Evolutionary conservation across 2,797 vertebrate species (phyloP).

Genomic region (Neopelma chrysocephalum): DNA sequence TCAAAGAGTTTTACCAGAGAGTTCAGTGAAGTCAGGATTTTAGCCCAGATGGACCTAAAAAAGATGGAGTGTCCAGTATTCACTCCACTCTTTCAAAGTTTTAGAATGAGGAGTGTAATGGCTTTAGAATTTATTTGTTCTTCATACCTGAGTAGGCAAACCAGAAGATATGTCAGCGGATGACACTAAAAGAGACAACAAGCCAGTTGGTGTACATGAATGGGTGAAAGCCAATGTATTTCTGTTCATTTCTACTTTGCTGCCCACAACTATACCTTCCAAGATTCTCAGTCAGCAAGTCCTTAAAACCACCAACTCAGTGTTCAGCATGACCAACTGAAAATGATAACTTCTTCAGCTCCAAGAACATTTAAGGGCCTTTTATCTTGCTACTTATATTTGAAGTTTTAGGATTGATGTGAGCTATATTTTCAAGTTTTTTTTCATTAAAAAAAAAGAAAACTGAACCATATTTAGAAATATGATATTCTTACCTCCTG

Average conservation of each 20-base stretch:
- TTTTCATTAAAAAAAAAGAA: neutral
- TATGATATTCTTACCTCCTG: neutral
- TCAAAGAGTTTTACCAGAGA: neutral
- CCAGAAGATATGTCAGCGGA: neutral
- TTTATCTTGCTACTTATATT: neutral
- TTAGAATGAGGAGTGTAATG: neutral
- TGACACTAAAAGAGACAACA: neutral
- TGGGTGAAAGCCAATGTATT: neutral
- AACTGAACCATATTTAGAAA: neutral
- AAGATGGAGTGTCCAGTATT: neutral
- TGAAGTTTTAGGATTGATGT: neutral
- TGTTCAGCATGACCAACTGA: neutral
- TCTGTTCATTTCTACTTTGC: neutral
- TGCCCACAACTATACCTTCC: neutral
- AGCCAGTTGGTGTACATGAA: neutral
- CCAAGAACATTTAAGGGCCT: neutral
- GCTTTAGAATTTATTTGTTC: neutral
- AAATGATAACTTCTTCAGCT: neutral
- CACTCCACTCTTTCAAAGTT: neutral
- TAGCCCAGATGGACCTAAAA: neutral
- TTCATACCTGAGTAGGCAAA: neutral
- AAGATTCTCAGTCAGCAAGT: neutral
- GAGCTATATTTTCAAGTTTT: neutral
- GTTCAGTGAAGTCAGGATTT: neutral
- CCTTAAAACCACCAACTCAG: neutral